Evolutionary conservation across 2,888 invertebrate genomes (phyloP), one percentile per base, ranked within the genome.

Genomic region (Eurois occulta): DNA sequence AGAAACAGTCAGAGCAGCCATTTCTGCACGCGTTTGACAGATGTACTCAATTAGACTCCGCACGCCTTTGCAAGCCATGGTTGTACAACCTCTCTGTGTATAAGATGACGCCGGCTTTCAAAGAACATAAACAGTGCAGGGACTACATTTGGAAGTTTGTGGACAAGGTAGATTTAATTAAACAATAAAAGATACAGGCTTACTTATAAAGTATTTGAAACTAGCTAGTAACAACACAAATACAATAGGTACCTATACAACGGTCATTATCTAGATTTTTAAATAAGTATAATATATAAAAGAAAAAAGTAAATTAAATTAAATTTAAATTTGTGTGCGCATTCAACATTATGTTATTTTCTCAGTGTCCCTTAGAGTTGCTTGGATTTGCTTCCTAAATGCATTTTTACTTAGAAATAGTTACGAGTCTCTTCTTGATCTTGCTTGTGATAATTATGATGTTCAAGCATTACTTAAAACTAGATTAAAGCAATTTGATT

Each of bases 11-110:
- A 0, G 81, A 89, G 6, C 89, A 89, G 7, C 90, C 89, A 11
- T 92, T 92, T 70, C 70, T 91, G 10, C 79, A 86, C 4, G 87
- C 90, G 0, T 91, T 93, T 16, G 90, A 92, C 1, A 72, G 84
- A 41, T 78, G 86, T 48, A 84, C 86, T 28, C 77, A 83, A 48
- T 60, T 90, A 48, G 83, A 87, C n/a, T 78, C 89, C 0, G 86
- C 81, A 4, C 90, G 93, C 0, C 81, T 92, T 21, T 89, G 89
- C 58, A 88, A 89, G 52, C 91, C 92, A 0, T 92, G 92, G 91
- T 73, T 93, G 21, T 86, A 92, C 65, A 88, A 80, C 24, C 84
- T 88, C 6, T 77, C 81, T 2, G 43, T 92, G 3, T 92, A 92
- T 48, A 86, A 87, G 38, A 72, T 87, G 82, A 81, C 88, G 55